These are phyloP conservation scores for Vidua chalybeata DNA, from an alignment of 2,113 vertebrate species.

Conservation along the genomic window DNA sequence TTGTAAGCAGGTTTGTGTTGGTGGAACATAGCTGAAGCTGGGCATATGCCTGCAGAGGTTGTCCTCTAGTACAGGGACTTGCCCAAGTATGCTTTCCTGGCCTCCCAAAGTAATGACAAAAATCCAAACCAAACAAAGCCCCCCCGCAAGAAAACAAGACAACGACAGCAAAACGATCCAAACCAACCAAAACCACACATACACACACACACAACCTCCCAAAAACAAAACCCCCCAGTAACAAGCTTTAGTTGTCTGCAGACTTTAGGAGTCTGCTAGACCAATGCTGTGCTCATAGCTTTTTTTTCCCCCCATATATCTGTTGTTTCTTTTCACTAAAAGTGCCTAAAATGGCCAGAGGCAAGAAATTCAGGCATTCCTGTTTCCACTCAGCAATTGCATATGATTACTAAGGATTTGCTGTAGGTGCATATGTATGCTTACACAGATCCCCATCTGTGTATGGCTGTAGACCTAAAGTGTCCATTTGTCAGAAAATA, in stretches of 20 bases:
- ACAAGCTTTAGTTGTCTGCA: background rate
- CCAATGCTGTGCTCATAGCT: background rate
- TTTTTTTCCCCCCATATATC: rapidly evolving
- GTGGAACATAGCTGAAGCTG: rapidly evolving
- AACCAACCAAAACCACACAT: background rate
- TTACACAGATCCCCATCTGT: background rate
- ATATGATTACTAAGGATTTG: background rate
- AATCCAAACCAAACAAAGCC: no score
- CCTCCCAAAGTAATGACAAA: background rate
- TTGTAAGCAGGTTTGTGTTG: background rate
- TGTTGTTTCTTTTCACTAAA: background rate
- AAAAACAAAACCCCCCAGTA: background rate
- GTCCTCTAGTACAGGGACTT: background rate
- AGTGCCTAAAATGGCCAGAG: background rate
- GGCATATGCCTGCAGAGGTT: background rate
- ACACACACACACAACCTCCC: rapidly evolving
- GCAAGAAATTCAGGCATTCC: background rate
- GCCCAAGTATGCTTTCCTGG: background rate
- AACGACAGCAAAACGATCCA: rapidly evolving
- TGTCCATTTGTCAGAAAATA: background rate
- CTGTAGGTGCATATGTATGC: background rate
- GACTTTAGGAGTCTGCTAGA: background rate
- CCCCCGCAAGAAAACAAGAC: no score
- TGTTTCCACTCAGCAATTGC: background rate
- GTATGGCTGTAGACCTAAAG: background rate